Evolutionary conservation across 2,888 invertebrate genomes (phyloP).

Genomic region (Acleris emargana): DNA sequence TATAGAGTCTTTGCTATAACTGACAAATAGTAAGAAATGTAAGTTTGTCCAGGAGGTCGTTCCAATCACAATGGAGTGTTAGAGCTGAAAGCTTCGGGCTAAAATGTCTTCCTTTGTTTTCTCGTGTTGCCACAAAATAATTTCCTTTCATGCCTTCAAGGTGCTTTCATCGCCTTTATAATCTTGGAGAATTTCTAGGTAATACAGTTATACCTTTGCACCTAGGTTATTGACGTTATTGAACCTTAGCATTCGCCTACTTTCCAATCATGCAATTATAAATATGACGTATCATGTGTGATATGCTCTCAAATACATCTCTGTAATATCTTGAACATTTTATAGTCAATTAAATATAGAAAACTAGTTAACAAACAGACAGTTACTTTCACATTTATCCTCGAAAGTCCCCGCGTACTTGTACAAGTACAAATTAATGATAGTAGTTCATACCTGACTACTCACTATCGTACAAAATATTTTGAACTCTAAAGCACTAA

Average conservation of each 20-base stretch:
- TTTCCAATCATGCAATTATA: too few relatives aligned
- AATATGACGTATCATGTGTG: too few relatives aligned
- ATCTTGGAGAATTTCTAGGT: constrained; percentile 38
- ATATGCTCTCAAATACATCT: too few relatives aligned
- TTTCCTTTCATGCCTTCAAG: constrained; percentile 18
- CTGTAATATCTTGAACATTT: too few relatives aligned
- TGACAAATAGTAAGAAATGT: constrained; percentile 2
- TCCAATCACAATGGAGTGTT: constrained; percentile 32
- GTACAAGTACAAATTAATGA: too few relatives aligned
- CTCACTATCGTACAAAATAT: too few relatives aligned
- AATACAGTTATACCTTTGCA: constrained; percentile 38
- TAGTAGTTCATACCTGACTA: too few relatives aligned
- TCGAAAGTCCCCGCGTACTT: too few relatives aligned
- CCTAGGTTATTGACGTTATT: constrained; percentile 23
- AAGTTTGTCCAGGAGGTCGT: constrained; percentile 18
- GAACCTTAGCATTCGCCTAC: neutral
- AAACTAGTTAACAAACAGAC: too few relatives aligned
- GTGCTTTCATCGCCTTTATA: constrained; percentile 19
- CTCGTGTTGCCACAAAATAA: constrained; percentile 22
- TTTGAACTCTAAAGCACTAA: too few relatives aligned
- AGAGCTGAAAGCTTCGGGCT: constrained; percentile 29
- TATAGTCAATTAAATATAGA: too few relatives aligned
- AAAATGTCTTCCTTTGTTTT: constrained; percentile 39
- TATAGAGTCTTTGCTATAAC: neutral
- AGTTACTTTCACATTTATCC: too few relatives aligned